Percentiles rank a stretch among this genome's conserved stretches.
These are phyloP conservation scores for Rhingia rostrata DNA, from an alignment of 2,888 invertebrate genomes.

Conservation along the genomic window DNA sequence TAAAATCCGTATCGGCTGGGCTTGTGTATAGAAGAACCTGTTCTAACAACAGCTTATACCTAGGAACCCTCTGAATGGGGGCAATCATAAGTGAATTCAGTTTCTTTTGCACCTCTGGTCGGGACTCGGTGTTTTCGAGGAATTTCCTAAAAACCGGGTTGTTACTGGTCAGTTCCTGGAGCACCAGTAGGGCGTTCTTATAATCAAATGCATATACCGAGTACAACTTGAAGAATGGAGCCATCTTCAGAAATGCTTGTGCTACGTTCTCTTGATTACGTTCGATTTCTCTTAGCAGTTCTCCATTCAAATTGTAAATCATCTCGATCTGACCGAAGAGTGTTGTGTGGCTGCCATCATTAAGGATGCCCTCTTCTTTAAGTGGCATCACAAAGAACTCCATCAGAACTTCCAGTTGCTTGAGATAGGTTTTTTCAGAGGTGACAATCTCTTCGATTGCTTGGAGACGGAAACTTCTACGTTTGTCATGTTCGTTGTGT, in stretches of 20 bases:
- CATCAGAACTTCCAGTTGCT: conserved; percentile 87
- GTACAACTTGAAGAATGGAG: conserved; percentile 90
- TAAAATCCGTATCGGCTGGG: conserved; percentile 85
- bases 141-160: conserved; percentile 85
- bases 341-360: conserved; percentile 83
- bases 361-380: conserved; percentile 84
- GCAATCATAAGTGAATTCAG: conserved; percentile 89
- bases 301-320: conserved; percentile 86
- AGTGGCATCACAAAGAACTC: conserved; percentile 86
- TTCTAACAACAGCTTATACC: conserved; percentile 88
- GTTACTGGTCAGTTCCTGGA: conserved; percentile 85
- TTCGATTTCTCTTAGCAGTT: conserved; percentile 85
- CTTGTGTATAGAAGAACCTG: conserved; percentile 87
- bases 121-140: conserved; percentile 86
- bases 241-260: conserved; percentile 87
- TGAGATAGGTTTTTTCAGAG: conserved; percentile 88
- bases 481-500: conserved; percentile 79
- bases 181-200: conserved; percentile 85
- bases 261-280: conserved; percentile 85
- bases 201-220: conserved; percentile 91
- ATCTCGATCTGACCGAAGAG: conserved; percentile 87
- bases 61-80: conserved; percentile 90
- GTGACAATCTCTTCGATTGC: conserved; percentile 88
- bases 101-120: conserved; percentile 88
- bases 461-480: conserved; percentile 83